Base-by-base conservation (phyloP, 2,113 vertebrate species). In the Aptenodytes patagonicus region DNA sequence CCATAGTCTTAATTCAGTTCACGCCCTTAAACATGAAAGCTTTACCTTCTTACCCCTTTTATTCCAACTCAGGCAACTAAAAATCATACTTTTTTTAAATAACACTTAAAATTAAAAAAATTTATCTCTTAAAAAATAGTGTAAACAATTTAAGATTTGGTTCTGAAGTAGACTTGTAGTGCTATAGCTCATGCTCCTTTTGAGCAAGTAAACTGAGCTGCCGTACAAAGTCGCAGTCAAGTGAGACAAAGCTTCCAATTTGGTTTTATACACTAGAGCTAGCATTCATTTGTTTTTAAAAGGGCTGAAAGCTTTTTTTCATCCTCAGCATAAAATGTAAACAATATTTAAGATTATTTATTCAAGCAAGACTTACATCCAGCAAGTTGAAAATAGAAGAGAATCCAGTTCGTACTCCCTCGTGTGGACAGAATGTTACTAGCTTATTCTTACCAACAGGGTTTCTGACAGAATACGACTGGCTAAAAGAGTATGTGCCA, bases 81-180 rank as follows among this genome's bases (percentile, higher is more conserved):
- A 95, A 95, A 29, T 7, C 4, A 6, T 25, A 47, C 18, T 22
- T 49, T 34, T 64, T 34, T 36, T 9, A 90, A 91, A 66, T 62
- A 94, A 94, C 26, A 71, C 21, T 85, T 83, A 14, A 75, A 83
- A 87, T 60, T 79, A 51, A 85, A 72, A 83, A 51, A 5, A 5
- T 21, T 25, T 4, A 29, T 21, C 28, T 68, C 22, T 69, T 95
- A 62, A 95, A 95, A 96, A 95, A 92, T 22, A 90, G 71, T 44
- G 72, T 91, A 96, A 97, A 96, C 91, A 90, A 82, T 42, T 80
- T 17, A 31, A 94, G 87, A 83, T 90, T 95, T 95, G 96, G 94
- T 94, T 97, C 87, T 73, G 66, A 93, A 95, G 36, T 7, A 77
- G 81, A 65, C 17, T 40, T 32, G 82, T 24, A 83, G 91, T 86